Base-by-base conservation (phyloP, 2,888 invertebrate species). In the Minunthozetes semirufus region DNA sequence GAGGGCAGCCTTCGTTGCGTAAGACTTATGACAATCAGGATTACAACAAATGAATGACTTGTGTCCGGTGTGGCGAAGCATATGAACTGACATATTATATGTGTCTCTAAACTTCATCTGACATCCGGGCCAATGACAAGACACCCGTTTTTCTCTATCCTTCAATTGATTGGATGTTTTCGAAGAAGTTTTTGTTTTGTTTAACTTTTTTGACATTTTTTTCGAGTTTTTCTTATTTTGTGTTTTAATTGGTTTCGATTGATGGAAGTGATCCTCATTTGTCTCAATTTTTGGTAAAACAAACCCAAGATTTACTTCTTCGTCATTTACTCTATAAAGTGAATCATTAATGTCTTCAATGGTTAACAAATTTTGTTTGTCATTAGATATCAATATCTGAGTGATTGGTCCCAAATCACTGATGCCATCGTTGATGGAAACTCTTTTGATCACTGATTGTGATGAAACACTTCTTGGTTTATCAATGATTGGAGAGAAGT, bases 1-100 rank as follows among this genome's bases (percentile, higher is more conserved):
- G 27, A 61, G 61, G 5, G 61, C 25, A 27, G 61, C 61, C 17
- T 61, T 61, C 29, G 61, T 61, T 27, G 61, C n/a, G 61, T 61
- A 61, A 1, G 61, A 22, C 61, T 61, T 61, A 6, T 13, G 13
- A 22, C 61, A 61, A 8, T 29, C 27, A 2, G 50, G 50, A 4
- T 19, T 4, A 15, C 1, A 5, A 17, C 61, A 61, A 4, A 15
- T 4, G 22, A 29, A 61, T 1, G 11, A 22, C 27, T 61, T 61
- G 1, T 11, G 13, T 29, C 61, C 61, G 1, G 61, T 61, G 11
- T 61, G 61, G 15, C 61, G 22, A 61, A 29, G 15, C 61, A 61
- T 61, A 29, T 61, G 61, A 27, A 61, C 61, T 1, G 27, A 15
- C 13, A 61, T 19, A 17, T 61, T 61, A 11, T 61, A 61, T 27